These are phyloP conservation scores for Dasypus novemcinctus DNA, from an alignment of 2,113 vertebrate genomes.

Conservation along the genomic window DNA sequence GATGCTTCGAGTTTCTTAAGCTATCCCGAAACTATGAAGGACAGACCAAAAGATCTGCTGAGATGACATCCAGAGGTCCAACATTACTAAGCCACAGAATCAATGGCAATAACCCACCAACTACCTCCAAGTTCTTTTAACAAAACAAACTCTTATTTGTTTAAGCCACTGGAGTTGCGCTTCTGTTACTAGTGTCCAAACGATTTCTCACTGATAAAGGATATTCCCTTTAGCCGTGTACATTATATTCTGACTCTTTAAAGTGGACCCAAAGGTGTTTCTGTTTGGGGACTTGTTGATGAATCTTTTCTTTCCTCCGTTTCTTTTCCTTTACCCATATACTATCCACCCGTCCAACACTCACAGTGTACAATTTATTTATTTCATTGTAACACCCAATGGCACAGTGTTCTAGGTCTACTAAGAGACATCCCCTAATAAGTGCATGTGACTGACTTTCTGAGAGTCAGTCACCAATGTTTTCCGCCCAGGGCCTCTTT, in stretches of 20 bases:
- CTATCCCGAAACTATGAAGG: background rate
- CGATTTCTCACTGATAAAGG: background rate
- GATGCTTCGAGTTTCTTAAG: background rate
- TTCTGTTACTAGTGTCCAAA: background rate
- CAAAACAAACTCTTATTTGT: background rate
- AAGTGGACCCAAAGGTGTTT: background rate
- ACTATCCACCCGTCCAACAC: no score
- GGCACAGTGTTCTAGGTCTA: background rate
- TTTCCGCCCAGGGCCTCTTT: background rate
- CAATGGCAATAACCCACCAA: rapidly evolving
- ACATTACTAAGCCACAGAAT: rapidly evolving
- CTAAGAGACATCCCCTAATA: background rate
- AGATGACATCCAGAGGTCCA: no score
- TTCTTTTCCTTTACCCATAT: background rate
- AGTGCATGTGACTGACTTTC: background rate
- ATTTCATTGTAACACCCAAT: background rate
- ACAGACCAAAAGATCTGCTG: background rate
- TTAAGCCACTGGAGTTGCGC: background rate
- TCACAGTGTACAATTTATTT: background rate
- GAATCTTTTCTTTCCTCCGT: background rate
- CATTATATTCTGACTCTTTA: background rate
- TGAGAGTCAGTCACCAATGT: background rate
- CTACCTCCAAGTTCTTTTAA: background rate
- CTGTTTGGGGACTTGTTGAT: background rate
- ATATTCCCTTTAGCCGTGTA: background rate